Evolutionary conservation across 1,140 invertebrate species (phyloP).

Genomic region (Berghia stephanieae): DNA sequence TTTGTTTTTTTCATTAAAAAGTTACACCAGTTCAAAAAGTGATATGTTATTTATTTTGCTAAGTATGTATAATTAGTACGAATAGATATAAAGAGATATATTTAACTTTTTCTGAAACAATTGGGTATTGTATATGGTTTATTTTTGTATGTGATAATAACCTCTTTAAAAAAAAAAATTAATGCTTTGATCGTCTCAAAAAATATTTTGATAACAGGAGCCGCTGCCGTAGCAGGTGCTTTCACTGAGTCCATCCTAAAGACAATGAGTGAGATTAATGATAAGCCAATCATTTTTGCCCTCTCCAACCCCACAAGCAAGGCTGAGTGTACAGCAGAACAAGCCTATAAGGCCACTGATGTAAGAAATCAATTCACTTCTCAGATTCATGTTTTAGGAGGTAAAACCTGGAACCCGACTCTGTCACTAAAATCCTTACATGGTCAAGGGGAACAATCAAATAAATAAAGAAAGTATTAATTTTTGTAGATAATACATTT

Average conservation of each 20-base stretch:
- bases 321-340: constrained; percentile 66
- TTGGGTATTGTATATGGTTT: no score
- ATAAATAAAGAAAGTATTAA: no score
- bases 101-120: no score
- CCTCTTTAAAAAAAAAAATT: not conserved
- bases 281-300: constrained; percentile 66
- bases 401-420: not conserved
- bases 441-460: no score
- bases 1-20: not conserved
- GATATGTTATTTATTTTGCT: no score
- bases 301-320: constrained; percentile 66
- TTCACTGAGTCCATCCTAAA: constrained; percentile 62
- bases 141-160: not conserved
- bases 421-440: no score
- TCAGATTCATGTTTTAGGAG: not conserved
- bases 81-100: no score
- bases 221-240: constrained; percentile 62
- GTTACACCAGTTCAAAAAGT: no score
- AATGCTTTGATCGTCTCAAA: no score
- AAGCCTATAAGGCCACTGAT: constrained; percentile 57
- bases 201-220: constrained; percentile 52
- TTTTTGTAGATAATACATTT: no score
- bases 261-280: constrained; percentile 61
- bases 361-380: constrained; percentile 12
- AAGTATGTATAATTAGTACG: no score